phyloP scores from a whole-genome alignment of 2,888 invertebrate species.

The Oligia strigilis region DNA sequence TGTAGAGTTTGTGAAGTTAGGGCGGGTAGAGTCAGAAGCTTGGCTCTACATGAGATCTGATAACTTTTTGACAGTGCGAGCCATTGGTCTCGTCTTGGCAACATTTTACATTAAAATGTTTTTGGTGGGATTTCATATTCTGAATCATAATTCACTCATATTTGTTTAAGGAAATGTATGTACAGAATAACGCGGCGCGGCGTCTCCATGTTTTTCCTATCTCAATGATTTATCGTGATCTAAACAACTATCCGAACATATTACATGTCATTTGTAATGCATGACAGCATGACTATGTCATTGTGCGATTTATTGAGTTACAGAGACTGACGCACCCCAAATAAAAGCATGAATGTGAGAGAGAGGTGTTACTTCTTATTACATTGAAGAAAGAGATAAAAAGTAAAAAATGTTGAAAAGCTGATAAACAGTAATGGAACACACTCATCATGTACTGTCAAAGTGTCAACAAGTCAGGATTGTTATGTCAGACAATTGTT shows the following conservation, averaged over 20 bases:
- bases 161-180: too few species aligned
- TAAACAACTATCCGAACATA: not conserved
- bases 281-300: constrained; percentile 32
- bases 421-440: not conserved
- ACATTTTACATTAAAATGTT: too few species aligned
- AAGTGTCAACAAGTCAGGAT: constrained; percentile 42
- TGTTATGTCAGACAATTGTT: constrained; percentile 70
- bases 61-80: too few species aligned
- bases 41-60: too few species aligned
- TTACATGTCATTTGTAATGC: constrained; percentile 9
- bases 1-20: too few species aligned
- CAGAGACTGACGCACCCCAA: not conserved
- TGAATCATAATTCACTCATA: too few species aligned
- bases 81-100: too few species aligned
- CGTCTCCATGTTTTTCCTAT: too few species aligned
- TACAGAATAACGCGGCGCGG: too few species aligned
- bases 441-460: constrained; percentile 18
- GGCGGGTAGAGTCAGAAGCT: too few species aligned
- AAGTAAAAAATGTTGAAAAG: not conserved
- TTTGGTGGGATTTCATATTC: too few species aligned
- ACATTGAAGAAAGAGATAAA: constrained; percentile 17
- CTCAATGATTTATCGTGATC: too few species aligned
- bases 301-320: constrained; percentile 7
- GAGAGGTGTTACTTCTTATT: not conserved
- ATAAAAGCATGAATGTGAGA: constrained; percentile 1